phyloP scores from a whole-genome alignment of 1,140 invertebrate genomes.

The Trichogramma pretiosum region DNA sequence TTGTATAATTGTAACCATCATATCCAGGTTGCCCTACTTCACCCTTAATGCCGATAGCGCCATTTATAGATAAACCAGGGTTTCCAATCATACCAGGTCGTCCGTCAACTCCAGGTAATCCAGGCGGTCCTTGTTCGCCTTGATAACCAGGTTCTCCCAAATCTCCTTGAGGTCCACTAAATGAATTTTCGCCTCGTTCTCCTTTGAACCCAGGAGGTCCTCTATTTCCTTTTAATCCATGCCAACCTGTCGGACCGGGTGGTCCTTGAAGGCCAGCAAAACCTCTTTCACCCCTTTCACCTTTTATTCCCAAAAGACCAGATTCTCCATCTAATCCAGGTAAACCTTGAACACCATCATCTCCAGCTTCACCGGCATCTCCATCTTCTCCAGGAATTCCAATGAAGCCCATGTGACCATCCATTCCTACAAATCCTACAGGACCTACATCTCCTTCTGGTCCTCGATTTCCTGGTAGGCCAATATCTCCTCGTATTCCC shows the following conservation, averaged over 20 bases:
- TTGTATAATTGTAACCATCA: slow-evolving; percentile 38
- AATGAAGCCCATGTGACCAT: slow-evolving; percentile 45
- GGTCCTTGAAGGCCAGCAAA: slow-evolving; percentile 45
- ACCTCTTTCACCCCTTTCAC: slow-evolving; percentile 48
- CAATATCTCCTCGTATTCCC: slow-evolving; percentile 9
- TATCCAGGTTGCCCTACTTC: slow-evolving; percentile 41
- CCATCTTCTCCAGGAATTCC: slow-evolving; percentile 53
- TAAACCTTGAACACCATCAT: slow-evolving; percentile 42
- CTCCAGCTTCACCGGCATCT: slow-evolving; percentile 45
- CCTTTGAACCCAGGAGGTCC: slow-evolving; percentile 40
- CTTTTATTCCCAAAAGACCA: slow-evolving; percentile 50
- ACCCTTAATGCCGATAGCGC: slow-evolving; percentile 39
- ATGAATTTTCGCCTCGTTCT: slow-evolving; percentile 44
- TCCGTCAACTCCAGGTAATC: slow-evolving; percentile 45
- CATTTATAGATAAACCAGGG: slow-evolving; percentile 34
- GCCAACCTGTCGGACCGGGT: slow-evolving; percentile 34
- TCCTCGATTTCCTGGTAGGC: slow-evolving; percentile 1
- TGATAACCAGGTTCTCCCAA: slow-evolving; percentile 49
- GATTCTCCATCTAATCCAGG: slow-evolving; percentile 44
- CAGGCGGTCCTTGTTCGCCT: slow-evolving; percentile 41
- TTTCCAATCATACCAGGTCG: slow-evolving; percentile 47
- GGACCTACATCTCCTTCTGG: slow-evolving; percentile 29
- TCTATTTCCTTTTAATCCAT: slow-evolving; percentile 40
- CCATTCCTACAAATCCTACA: slow-evolving; percentile 38
- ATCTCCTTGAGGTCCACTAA: slow-evolving; percentile 59